Conservation (phyloP, 2,113 vertebrate genomes). For the Labeo rohita region DNA sequence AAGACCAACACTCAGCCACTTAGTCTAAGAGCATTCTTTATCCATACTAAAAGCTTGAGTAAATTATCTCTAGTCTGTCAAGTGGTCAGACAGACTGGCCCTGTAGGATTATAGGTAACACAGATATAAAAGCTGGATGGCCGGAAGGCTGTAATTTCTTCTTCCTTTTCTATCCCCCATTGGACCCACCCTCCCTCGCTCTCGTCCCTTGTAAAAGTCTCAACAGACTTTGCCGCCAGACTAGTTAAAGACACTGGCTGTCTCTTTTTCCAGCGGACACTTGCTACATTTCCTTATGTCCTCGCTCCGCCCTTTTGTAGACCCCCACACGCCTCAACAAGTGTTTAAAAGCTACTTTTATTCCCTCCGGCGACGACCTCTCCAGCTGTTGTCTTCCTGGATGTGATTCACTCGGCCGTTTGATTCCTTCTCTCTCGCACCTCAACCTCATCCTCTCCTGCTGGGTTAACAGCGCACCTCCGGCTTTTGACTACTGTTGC, state of each 20-base stretch:
- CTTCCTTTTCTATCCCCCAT: constrained; percentile 32
- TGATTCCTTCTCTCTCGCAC: constrained; percentile 49
- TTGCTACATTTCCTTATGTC: constrained; percentile 36
- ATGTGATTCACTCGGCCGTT: constrained; percentile 49
- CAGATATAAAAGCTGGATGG: constrained; percentile 66
- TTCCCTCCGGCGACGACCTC: constrained; percentile 53
- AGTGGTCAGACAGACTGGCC: constrained; percentile 81
- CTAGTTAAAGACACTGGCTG: constrained; percentile 19
- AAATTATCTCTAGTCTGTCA: constrained; percentile 76
- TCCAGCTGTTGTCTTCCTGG: constrained; percentile 61
- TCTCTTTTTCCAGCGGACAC: constrained; percentile 7
- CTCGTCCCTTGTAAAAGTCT: constrained; percentile 52
- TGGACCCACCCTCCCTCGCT: constrained; percentile 29
- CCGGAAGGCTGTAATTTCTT: constrained; percentile 76
- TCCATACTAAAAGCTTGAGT: constrained; percentile 65
- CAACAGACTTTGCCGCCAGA: constrained; percentile 2
- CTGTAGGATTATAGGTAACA: constrained; percentile 79
- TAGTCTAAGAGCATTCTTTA: constrained; percentile 67
- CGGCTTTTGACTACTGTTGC: constrained; percentile 50
- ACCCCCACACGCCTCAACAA: constrained; percentile 28
- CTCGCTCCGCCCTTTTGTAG: constrained; percentile 8
- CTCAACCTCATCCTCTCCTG: constrained; percentile 41
- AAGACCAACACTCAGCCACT: constrained; percentile 69
- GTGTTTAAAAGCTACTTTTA: constrained; percentile 48
- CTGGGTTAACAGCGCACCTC: constrained; percentile 63